Base-by-base conservation (phyloP, 2,113 vertebrate genomes). In the Saiga tatarica region DNA sequence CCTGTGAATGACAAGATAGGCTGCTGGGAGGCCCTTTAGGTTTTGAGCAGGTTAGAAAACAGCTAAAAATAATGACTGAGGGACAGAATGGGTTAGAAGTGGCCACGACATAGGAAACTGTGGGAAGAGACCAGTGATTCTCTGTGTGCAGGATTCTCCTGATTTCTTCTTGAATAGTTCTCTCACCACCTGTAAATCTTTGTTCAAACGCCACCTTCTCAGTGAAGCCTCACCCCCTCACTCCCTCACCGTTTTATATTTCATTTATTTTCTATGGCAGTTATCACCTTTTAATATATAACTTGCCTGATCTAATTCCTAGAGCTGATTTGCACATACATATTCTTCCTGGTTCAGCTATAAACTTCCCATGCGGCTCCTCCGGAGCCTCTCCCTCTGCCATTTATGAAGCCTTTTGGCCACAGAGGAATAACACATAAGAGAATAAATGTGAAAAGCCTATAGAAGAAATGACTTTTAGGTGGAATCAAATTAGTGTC, bases 321-420 rank as follows among this genome's bases (percentile, higher is more conserved):
- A 19, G 45, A 83, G 33, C 57, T 15, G 10, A 4, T 26, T 17
- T 52, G 26, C 45, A 1, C 42, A 2, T 2, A 25, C 25, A 2
- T 21, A 1, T 19, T 71, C 42, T 39, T 71, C 19, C 67, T 6
- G 4, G 23, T 26, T 47, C 89, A 47, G 13, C 30, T 55, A 1
- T 30, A 25, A 30, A 9, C 33, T 36, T 9, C 39, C 47, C 4
- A 0, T 0, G 39, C 59, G 9, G 39, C 16, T 30, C 25, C 8
- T 47, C 92, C 2, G 5, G 6, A 82, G 17, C 26, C 39, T 60
- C 21, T 47, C 52, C 10, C 39, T 42, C 83, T 62, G 28, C 47
- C 10, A 9, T 39, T 79, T 59, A 28, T 7, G 2, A 87, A 83
- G 28, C 30, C 28, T 97, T 52, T 84, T 2, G 2, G 39, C n/a